phyloP scores from a whole-genome alignment of 2,113 vertebrate genomes.

The Motacilla tschutschensis region DNA sequence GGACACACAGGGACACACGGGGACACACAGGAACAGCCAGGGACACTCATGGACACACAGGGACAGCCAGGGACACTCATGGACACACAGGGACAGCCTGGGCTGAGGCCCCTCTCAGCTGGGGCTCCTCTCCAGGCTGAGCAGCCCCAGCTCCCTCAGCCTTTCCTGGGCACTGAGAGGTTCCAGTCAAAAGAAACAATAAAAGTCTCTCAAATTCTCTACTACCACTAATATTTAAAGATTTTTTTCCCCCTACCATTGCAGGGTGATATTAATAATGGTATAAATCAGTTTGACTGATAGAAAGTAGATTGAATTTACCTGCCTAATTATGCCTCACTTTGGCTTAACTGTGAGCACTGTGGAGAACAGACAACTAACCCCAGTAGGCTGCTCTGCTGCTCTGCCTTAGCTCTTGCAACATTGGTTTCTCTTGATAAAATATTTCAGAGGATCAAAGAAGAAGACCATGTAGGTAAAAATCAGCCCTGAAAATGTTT shows the following conservation, averaged over 20 bases:
- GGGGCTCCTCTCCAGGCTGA: not conserved
- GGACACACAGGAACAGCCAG: not conserved
- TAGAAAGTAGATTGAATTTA: not conserved
- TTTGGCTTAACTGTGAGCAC: not conserved
- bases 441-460: not conserved
- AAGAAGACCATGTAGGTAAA: not conserved
- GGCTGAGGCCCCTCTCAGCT: not conserved
- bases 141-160: not conserved
- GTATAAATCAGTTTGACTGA: not conserved
- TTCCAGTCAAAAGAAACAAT: not conserved
- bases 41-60: fast-evolving
- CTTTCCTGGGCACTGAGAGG: not conserved
- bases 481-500: not conserved
- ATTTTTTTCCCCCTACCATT: not conserved
- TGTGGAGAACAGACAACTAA: not conserved
- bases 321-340: not conserved
- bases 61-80: too few relatives aligned
- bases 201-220: not conserved
- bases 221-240: not conserved
- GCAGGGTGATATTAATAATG: not conserved
- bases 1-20: not conserved
- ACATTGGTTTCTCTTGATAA: not conserved
- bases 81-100: not conserved
- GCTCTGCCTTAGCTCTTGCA: not conserved
- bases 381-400: not conserved